Percentiles rank a stretch among this genome's conserved stretches.
phyloP scores from a whole-genome alignment of 2,797 vertebrate species.

The Myotis pilosus region DNA sequence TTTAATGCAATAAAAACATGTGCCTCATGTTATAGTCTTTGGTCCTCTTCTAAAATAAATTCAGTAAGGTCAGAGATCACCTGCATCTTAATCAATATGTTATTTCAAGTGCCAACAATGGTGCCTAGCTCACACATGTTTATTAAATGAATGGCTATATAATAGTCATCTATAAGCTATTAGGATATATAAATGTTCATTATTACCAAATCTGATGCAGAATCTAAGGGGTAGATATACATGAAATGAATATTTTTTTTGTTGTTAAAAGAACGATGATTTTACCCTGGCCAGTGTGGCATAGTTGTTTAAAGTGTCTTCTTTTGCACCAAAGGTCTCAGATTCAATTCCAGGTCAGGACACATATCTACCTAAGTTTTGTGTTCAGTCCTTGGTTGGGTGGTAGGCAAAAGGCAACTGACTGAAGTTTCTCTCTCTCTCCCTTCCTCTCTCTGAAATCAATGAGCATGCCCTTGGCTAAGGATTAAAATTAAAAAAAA shows the following conservation, averaged over 20 bases:
- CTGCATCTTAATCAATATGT: background rate
- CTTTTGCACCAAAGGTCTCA: background rate
- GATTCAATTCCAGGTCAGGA: background rate
- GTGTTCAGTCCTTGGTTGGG: background rate
- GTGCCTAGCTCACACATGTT: background rate
- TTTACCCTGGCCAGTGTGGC: background rate
- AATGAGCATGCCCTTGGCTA: background rate
- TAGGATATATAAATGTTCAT: background rate
- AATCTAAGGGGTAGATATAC: background rate
- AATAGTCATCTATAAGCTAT: background rate
- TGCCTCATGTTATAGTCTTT: background rate
- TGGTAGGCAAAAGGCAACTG: background rate
- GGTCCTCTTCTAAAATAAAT: background rate
- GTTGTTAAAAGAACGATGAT: constrained; percentile 17
- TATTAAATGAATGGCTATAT: constrained; percentile 12
- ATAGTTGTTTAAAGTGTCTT: background rate
- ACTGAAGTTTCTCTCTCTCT: background rate
- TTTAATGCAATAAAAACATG: background rate
- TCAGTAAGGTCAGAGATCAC: background rate
- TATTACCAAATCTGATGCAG: constrained; percentile 5
- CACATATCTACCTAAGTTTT: background rate
- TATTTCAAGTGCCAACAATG: constrained; percentile 13
- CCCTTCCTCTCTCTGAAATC: background rate
- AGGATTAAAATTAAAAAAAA: background rate
- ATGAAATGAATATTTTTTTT: background rate